phyloP scores from a whole-genome alignment of 2,113 vertebrate species.

The Pyxicephalus adspersus region DNA sequence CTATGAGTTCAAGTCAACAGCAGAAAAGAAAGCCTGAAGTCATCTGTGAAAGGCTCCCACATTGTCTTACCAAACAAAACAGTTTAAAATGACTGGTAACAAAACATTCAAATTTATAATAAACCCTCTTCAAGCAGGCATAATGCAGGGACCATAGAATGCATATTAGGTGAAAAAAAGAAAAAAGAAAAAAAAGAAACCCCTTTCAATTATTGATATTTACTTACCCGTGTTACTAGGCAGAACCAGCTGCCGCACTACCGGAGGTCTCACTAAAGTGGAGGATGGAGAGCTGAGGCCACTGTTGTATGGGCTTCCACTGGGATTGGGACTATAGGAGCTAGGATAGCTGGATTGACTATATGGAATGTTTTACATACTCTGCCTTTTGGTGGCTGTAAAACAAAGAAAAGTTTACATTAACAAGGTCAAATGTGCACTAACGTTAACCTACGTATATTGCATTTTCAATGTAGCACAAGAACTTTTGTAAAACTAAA shows the following conservation, averaged over 20 bases:
- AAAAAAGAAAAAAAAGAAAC: too few species aligned
- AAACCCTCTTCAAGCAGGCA: too few species aligned
- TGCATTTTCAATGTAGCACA: not conserved
- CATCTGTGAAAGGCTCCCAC: too few species aligned
- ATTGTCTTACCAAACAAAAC: too few species aligned
- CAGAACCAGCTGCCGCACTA: slow-evolving; percentile 89
- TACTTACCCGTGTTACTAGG: slow-evolving; percentile 83
- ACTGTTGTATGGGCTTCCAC: slow-evolving; percentile 91
- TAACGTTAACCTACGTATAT: too few species aligned
- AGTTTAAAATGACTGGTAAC: too few species aligned
- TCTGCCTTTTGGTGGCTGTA: slow-evolving; percentile 89
- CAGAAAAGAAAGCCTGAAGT: too few species aligned
- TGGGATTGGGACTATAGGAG: slow-evolving; percentile 87
- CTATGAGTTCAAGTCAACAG: too few species aligned
- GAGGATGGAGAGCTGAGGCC: slow-evolving; percentile 95
- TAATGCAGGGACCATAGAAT: too few species aligned
- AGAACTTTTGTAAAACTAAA: not conserved
- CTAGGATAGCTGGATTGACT: slow-evolving; percentile 79
- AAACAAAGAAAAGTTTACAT: slow-evolving; percentile 9
- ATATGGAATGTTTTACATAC: slow-evolving; percentile 88
- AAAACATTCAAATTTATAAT: too few species aligned
- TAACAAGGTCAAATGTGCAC: not conserved
- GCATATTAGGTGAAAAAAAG: too few species aligned
- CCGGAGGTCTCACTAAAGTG: slow-evolving; percentile 86
- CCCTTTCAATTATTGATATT: not conserved